phyloP scores from a whole-genome alignment of 2,113 vertebrate genomes.

The Stegastes partitus region DNA sequence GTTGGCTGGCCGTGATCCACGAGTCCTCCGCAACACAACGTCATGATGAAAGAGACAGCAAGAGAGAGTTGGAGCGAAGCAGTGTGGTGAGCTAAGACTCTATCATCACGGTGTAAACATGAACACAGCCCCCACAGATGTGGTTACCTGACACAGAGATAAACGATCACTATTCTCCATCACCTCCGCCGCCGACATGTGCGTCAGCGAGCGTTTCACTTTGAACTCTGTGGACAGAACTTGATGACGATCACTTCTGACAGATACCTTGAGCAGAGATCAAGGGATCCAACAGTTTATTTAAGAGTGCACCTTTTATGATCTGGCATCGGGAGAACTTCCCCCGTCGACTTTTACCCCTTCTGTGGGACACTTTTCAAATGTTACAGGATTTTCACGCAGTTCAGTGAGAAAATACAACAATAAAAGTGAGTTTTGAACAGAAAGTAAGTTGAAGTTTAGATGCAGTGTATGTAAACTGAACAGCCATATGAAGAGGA shows the following conservation, averaged over 20 bases:
- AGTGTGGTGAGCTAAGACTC: conserved; percentile 45
- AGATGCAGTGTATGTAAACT: neutral
- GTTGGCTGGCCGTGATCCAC: conserved; percentile 60
- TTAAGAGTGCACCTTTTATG: neutral
- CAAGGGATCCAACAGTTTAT: neutral
- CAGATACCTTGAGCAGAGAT: neutral
- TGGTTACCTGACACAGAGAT: conserved; percentile 66
- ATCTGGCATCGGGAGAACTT: neutral
- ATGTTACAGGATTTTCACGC: neutral
- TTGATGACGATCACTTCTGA: conserved; percentile 11
- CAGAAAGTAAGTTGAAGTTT: neutral
- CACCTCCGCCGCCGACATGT: conserved; percentile 9
- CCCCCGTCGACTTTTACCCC: neutral
- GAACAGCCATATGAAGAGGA: neutral
- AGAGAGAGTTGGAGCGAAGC: conserved; percentile 24
- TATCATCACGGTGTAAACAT: conserved; percentile 64
- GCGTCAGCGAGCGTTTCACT: conserved; percentile 40
- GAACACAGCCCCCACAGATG: conserved; percentile 51
- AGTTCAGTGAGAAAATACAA: neutral
- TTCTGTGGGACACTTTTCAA: neutral
- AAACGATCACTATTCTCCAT: conserved; percentile 41
- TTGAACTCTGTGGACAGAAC: conserved; percentile 17
- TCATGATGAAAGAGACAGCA: conserved; percentile 51
- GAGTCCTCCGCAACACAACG: conserved; percentile 32
- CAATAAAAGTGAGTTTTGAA: neutral